A percentile compares a stretch with the other conserved stretches of the same genome.
Conservation (phyloP, 2,797 vertebrate genomes). For the Enteromius trimaculatus region DNA sequence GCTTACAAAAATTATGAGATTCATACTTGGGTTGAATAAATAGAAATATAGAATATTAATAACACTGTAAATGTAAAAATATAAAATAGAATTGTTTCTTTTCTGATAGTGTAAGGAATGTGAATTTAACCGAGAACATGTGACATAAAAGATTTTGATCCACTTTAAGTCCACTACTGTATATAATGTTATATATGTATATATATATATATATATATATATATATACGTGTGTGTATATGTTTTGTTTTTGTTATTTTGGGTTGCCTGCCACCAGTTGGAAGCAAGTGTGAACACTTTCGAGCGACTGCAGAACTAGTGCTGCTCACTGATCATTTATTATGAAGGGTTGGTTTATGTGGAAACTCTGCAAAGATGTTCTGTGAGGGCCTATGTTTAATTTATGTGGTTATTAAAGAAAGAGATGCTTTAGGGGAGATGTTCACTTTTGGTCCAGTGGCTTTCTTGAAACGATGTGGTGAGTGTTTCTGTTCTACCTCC, state of each 20-base stretch:
- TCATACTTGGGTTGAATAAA: too few species aligned
- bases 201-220: background rate
- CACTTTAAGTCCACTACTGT: too few species aligned
- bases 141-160: too few species aligned
- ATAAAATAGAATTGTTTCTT: too few species aligned
- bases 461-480: constrained; percentile 42
- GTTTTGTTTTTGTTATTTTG: background rate
- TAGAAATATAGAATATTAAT: too few species aligned
- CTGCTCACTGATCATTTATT: constrained; percentile 7
- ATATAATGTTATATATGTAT: too few species aligned
- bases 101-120: too few species aligned
- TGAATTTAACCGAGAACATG: too few species aligned
- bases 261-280: background rate
- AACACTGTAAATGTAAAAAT: too few species aligned
- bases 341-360: constrained; percentile 10
- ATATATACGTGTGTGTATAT: too few species aligned
- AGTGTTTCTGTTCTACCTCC: constrained; percentile 33
- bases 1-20: too few species aligned
- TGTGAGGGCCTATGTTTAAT: constrained; percentile 68
- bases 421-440: constrained; percentile 67
- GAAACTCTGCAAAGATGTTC: constrained; percentile 1
- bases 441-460: constrained; percentile 63
- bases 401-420: constrained; percentile 63
- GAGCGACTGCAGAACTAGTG: constrained; percentile 9
- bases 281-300: background rate